Conservation (phyloP, 30 jellyfish, hydroid and myxozoan species). For the Chrysaora quinquecirrha region DNA sequence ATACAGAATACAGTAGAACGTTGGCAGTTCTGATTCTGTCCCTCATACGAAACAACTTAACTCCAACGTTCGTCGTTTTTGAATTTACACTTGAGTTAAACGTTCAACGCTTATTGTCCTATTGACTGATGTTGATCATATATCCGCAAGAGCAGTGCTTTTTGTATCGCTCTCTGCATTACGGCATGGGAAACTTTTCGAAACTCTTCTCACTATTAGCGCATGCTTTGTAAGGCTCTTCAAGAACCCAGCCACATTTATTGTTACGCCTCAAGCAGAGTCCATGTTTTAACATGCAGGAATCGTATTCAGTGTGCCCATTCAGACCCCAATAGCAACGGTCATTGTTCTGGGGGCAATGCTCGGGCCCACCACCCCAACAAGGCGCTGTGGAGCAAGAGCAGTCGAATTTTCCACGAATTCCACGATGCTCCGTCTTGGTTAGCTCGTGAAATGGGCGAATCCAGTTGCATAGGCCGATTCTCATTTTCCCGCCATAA, state of each 20-base stretch:
- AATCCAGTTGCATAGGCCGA: slow-evolving; percentile 31
- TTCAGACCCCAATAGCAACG: neutral
- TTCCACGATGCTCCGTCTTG: slow-evolving; percentile 30
- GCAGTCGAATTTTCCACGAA: slow-evolving; percentile 55
- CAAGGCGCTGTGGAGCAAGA: slow-evolving; percentile 40
- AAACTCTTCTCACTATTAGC: neutral
- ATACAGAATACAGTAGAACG: too few species aligned
- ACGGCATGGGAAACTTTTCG: neutral
- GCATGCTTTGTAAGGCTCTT: neutral
- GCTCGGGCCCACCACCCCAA: neutral
- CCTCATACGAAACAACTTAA: too few species aligned
- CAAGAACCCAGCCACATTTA: neutral
- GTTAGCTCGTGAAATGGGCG: slow-evolving; percentile 7
- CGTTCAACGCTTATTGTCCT: too few species aligned
- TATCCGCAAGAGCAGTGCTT: too few species aligned
- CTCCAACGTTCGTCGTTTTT: too few species aligned
- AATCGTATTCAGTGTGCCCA: neutral
- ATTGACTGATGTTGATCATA: too few species aligned
- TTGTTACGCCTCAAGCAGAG: neutral
- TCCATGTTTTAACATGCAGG: neutral
- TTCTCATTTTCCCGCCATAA: slow-evolving; percentile 16
- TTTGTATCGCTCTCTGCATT: too few species aligned
- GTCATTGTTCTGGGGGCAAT: neutral
- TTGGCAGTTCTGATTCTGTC: too few species aligned
- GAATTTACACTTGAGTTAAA: too few species aligned